Conservation (phyloP, 1,140 invertebrate species). For the Zaprionus nigranus region DNA sequence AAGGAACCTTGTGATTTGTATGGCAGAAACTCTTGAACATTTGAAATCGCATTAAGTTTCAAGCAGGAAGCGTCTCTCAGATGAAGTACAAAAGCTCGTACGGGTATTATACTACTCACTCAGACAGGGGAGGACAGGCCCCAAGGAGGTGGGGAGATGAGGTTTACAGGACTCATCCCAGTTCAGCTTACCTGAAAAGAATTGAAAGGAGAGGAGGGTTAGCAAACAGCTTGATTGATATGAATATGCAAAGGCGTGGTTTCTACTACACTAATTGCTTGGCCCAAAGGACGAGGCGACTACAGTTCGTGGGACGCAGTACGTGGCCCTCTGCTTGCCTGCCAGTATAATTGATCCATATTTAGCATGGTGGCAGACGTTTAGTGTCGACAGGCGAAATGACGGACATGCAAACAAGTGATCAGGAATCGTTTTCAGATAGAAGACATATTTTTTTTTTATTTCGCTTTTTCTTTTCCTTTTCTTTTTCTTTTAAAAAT, state of each 20-base stretch:
- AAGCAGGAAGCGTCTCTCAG: slow-evolving; percentile 60
- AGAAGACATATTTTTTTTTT: neutral
- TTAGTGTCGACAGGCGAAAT: slow-evolving; percentile 69
- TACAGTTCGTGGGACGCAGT: neutral
- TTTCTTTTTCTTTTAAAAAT: neutral
- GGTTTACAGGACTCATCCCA: slow-evolving; percentile 4
- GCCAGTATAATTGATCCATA: slow-evolving; percentile 70
- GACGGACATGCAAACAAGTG: slow-evolving; percentile 72
- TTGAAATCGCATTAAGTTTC: slow-evolving; percentile 68
- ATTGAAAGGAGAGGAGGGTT: slow-evolving; percentile 37
- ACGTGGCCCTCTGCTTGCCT: slow-evolving; percentile 2
- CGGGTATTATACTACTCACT: slow-evolving; percentile 35
- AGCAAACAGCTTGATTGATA: slow-evolving; percentile 49
- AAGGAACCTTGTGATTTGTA: slow-evolving; percentile 12
- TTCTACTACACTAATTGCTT: slow-evolving; percentile 53
- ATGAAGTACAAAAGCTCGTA: slow-evolving; percentile 43
- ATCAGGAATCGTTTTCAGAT: slow-evolving; percentile 43
- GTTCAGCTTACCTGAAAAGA: slow-evolving; percentile 67
- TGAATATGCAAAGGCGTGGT: slow-evolving; percentile 17
- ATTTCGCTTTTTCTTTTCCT: neutral
- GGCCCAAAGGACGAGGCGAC: neutral
- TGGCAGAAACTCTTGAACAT: slow-evolving; percentile 35
- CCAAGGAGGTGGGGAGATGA: too few species aligned
- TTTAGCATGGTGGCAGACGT: slow-evolving; percentile 57
- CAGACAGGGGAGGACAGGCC: slow-evolving; percentile 12